A percentile compares a stretch with the other conserved stretches of the same genome.
These are phyloP conservation scores for Andrena praecox DNA, from an alignment of 2,888 invertebrate genomes.

Conservation along the genomic window DNA sequence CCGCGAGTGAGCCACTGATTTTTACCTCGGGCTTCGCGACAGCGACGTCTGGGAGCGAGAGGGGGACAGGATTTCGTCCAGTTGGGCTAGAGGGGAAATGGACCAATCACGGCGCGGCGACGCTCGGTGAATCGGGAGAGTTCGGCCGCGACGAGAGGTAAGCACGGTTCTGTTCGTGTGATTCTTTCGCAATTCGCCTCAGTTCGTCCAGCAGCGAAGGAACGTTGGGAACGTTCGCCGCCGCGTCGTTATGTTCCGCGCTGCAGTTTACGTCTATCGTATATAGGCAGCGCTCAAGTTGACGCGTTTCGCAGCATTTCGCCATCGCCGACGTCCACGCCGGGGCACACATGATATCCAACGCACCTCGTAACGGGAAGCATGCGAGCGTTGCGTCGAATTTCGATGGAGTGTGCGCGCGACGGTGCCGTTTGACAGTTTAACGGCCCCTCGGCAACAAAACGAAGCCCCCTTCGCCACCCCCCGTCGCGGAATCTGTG, in stretches of 20 bases:
- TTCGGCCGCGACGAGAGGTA: constrained; percentile 59
- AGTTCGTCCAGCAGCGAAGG: constrained; percentile 67
- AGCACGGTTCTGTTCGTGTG: constrained; percentile 45
- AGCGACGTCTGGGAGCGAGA: not conserved
- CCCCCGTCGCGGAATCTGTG: not conserved
- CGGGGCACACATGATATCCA: not conserved
- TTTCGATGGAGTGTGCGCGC: constrained; percentile 9
- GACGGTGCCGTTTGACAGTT: constrained; percentile 57
- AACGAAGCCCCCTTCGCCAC: not conserved
- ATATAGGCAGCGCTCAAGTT: constrained; percentile 56
- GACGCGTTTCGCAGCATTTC: not conserved
- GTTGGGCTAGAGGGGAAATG: constrained; percentile 32
- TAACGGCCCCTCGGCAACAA: constrained; percentile 10
- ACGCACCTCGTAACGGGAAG: not conserved
- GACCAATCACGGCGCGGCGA: constrained; percentile 50
- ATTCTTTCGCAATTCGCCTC: constrained; percentile 63
- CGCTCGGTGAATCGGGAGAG: constrained; percentile 59
- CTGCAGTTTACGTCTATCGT: constrained; percentile 60
- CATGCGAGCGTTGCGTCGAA: constrained; percentile 32
- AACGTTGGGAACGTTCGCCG: constrained; percentile 20
- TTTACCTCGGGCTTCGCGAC: not conserved
- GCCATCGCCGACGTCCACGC: not conserved
- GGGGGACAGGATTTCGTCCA: constrained; percentile 48
- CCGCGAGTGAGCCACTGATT: not conserved
- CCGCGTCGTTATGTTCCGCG: constrained; percentile 34